Base-by-base conservation (phyloP, 2,888 invertebrate genomes). In the Subacronicta megacephala region DNA sequence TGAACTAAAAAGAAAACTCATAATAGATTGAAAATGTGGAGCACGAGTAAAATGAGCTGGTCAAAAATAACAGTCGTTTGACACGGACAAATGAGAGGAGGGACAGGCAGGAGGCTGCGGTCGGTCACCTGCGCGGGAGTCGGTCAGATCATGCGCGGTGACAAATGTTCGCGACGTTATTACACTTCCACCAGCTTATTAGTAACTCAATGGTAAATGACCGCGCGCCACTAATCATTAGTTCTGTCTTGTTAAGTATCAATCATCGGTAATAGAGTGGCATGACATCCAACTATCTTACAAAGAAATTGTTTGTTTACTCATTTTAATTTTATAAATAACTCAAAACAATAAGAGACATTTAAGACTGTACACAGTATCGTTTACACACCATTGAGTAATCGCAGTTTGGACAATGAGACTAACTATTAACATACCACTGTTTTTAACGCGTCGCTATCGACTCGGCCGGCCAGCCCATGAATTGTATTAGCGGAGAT, bases 11-110 rank as follows among this genome's bases (percentile, higher is more conserved):
- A 62, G 44, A 51, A 59, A 63, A 69, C 47, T 63, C 54, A 61
- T 54, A 56, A 65, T 58, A 66, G 54, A 41, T 53, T 53, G 16
- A 50, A 74, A 67, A 78, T 72, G 49, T 79, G 47, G 76, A 74
- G 54, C 70, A 47, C 31, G 55, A 50, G 57, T 68, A 62, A 77
- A 68, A 63, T 50, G 66, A 62, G 46, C 54, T 61, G 69, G 68
- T 78, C 75, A 74, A 77, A 88, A 87, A 83, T 87, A 84, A 80
- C 80, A 75, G 62, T 50, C 54, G 68, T 67, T 62, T 80, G 83
- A 84, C 83, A 67, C 53, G 57, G 76, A 87, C 81, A 80, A 83
- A 87, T 86, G 80, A 78, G 73, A 52, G 58, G 74, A 75, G 71
- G 55, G 74, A 76, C 75, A 73, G 71, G 75, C 67, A 62, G 57